Evolutionary conservation across 2,888 invertebrate genomes (phyloP), one percentile per base, ranked within the genome.

Genomic region (Limulus polyphemus): DNA sequence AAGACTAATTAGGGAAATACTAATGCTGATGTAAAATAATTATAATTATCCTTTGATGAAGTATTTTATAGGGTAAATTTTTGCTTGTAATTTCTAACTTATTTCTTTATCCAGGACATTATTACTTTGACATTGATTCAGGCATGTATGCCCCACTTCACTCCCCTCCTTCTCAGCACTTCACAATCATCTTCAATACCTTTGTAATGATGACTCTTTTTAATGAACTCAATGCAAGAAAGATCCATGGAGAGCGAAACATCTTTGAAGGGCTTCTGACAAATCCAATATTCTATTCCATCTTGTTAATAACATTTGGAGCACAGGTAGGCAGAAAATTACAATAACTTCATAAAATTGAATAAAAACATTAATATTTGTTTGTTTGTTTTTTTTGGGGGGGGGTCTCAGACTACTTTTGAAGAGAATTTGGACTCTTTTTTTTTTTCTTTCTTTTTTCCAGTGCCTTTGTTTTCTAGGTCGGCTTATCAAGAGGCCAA

Each of bases 151-250:
- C 86, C 69, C 82, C 83, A 63, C 79, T 87, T 47, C 84, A 83
- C 55, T 84, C 86, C 69, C 83, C 83, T 64, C 79, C 87, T 49
- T 86, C 92, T 54, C 88, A 92, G 79, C 99, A 99, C 81, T 99
- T 98, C 81, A 99, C 99, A 60, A 89, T 99, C 76, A 97, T 99
- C 76, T 99, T 99, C 83, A 99, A 99, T 81, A 90, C 95, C 49
- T 99, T 99, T 81, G 99, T 99, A 69, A 91, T 99, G 92, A 99
- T 99, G 99, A 99, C 99, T 13, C 83, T 99, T 68, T 99, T 98
- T 82, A 99, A 99, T 83, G 99, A 99, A 82, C 93, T 99, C 78
- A 99, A 99, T 81, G 97, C 98, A 68, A 83, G 99, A 74, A 99
- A 99, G 83, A 98, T 99, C 74, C 99, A 99, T 80, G 98, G 98